Evolutionary conservation across 1,140 invertebrate species (phyloP).

Genomic region (Drosophila nikananu): DNA sequence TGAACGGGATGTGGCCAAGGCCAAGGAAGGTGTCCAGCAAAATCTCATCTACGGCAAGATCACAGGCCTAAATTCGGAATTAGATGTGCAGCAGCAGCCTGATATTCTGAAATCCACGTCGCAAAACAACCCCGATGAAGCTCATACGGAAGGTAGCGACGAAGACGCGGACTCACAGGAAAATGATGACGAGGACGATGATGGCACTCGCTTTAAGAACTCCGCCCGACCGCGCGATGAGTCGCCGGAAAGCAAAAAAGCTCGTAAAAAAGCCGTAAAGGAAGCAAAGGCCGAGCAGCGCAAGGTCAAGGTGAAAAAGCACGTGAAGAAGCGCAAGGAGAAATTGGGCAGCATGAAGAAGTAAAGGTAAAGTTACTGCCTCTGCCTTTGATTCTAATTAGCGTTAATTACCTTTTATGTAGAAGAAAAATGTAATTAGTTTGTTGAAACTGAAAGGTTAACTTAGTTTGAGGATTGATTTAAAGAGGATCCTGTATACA

Average conservation of each 20-base stretch:
- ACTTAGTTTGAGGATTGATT: neutral
- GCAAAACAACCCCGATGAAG: conserved; percentile 64
- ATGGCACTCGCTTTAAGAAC: conserved; percentile 88
- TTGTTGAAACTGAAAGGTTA: neutral
- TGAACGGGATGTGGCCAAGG: conserved; percentile 94
- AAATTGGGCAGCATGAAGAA: conserved; percentile 87
- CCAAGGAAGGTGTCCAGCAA: conserved; percentile 90
- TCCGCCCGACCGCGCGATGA: conserved; percentile 93
- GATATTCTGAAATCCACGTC: conserved; percentile 85
- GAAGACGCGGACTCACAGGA: conserved; percentile 84
- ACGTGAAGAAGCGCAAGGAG: conserved; percentile 96
- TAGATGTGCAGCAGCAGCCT: conserved; percentile 89
- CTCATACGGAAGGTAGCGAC: conserved; percentile 84
- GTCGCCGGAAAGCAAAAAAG: conserved; percentile 93
- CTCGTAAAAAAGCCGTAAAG: conserved; percentile 94
- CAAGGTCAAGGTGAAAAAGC: conserved; percentile 97
- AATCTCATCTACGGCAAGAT: conserved; percentile 94
- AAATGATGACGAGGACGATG: conserved; percentile 84
- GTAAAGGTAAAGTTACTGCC: conserved; percentile 12
- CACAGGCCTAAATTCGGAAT: conserved; percentile 92
- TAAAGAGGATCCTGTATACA: neutral
- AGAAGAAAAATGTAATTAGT: neutral
- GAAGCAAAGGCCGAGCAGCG: conserved; percentile 96
- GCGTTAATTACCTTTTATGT: neutral
- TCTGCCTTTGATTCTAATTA: neutral